phyloP scores from a whole-genome alignment of 2,113 vertebrate species.

The Lagopus leucura region DNA sequence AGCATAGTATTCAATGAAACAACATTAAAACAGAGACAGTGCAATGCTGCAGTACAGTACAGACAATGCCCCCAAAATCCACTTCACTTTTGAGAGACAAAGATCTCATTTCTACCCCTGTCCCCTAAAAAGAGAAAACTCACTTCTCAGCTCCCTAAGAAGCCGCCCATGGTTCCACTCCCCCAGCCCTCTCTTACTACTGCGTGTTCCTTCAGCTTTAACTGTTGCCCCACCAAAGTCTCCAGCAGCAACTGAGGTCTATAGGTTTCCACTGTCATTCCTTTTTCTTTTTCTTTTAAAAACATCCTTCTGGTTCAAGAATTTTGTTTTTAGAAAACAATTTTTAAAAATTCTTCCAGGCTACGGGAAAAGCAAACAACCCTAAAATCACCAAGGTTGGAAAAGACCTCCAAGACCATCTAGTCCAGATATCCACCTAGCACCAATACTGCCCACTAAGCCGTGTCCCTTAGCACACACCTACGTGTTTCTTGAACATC shows the following conservation, averaged over 20 bases:
- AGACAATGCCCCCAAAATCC: neutral
- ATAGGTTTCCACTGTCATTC: neutral
- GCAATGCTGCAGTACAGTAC: neutral
- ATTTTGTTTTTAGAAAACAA: neutral
- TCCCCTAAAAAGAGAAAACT: neutral
- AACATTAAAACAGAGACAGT: neutral
- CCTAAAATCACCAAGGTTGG: too few relatives aligned
- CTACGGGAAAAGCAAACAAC: neutral
- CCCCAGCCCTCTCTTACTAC: neutral
- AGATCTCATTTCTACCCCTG: neutral
- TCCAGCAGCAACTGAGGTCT: neutral
- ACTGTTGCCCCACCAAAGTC: neutral
- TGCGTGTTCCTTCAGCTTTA: neutral
- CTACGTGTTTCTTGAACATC: too few relatives aligned
- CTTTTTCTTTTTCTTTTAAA: neutral
- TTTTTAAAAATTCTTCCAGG: neutral
- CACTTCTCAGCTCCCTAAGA: neutral
- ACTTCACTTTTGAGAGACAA: neutral
- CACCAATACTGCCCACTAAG: too few relatives aligned
- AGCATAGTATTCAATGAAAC: neutral
- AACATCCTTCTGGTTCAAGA: neutral
- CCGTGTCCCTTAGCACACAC: too few relatives aligned
- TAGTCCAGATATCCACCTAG: too few relatives aligned
- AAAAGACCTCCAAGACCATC: too few relatives aligned
- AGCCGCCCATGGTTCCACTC: neutral